These are phyloP conservation scores for Bufotes viridis DNA, from an alignment of 2,797 vertebrate species.

Conservation along the genomic window DNA sequence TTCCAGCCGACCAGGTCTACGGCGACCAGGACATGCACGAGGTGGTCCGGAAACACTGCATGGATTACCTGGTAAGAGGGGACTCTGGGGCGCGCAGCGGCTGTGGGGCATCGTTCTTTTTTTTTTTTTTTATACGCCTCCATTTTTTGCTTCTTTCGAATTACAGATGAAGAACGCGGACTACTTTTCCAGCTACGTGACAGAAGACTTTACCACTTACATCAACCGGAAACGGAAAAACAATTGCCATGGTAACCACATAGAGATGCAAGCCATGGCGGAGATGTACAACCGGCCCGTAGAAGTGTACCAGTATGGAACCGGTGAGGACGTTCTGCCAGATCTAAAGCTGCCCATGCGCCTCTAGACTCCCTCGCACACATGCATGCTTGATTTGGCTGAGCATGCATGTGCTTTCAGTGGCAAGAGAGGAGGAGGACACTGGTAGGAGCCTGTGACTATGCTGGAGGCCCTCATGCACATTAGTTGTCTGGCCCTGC, in stretches of 20 bases:
- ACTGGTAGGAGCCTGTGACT: too few species aligned
- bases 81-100: not conserved
- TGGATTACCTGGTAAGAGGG: conserved; percentile 91
- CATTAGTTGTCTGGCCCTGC: too few species aligned
- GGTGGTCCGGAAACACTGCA: conserved; percentile 94
- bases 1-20: conserved; percentile 89
- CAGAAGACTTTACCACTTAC: conserved; percentile 94
- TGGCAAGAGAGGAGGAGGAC: too few species aligned
- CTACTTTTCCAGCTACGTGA: conserved; percentile 96
- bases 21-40: conserved; percentile 96
- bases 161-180: conserved; percentile 92
- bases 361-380: too few species aligned
- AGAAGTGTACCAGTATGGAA: conserved; percentile 92
- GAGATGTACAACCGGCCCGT: conserved; percentile 96
- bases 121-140: not conserved
- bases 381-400: too few species aligned
- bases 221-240: conserved; percentile 95
- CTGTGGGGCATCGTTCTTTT: not conserved
- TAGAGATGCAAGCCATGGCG: conserved; percentile 96
- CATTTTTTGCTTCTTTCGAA: not conserved
- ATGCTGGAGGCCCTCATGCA: too few species aligned
- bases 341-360: too few species aligned
- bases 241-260: conserved; percentile 95
- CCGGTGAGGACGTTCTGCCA: conserved; percentile 72
- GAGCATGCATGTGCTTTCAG: too few species aligned